Evolutionary conservation across 2,888 invertebrate genomes (phyloP), one percentile per base, ranked within the genome.

Genomic region (Gari tellinella): DNA sequence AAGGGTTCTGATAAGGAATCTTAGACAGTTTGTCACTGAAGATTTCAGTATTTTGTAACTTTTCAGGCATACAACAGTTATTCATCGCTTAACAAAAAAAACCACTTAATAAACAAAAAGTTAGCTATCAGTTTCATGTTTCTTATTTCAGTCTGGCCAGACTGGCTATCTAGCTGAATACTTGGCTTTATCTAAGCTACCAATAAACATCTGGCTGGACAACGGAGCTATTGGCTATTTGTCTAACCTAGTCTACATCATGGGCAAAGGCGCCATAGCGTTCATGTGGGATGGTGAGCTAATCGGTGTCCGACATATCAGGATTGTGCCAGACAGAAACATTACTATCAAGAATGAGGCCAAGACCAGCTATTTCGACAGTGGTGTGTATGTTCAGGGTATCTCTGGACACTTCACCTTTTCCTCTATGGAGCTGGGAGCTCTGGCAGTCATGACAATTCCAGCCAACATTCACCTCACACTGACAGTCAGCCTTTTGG

Each of bases 231-330:
- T 51, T 15, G 81, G 74, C 4, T 86, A 74, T 60, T 68, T 88
- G 19, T 84, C 87, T 0, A 72, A 82, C 2, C 67, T 85, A 1
- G 81, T 86, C 17, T 87, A 88, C 61, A 86, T 88, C 23, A 72
- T 87, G 8, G 88, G 88, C 8, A 45, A 49, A 12, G 88, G 88
- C 38, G 81, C 86, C 58, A 80, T 84, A 19, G 88, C 88, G 15
- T 73, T 88, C n/a, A 74, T 75, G 41, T 88, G 86, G 86, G 74
- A 85, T 63, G 85, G 86, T 17, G 87, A 86, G 62, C 75, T 86
- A 37, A 78, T 88, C n/a, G 83, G 84, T 38, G 85, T 86, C 0
- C 68, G 79, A 4, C 85, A 86, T 48, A 52, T 88, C 60, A 80
- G 87, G 25, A 86, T 88, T 38, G 82, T 86, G 0, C 86, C 87